Conservation (phyloP, 2,888 invertebrate species). For the Andrena camellia region DNA sequence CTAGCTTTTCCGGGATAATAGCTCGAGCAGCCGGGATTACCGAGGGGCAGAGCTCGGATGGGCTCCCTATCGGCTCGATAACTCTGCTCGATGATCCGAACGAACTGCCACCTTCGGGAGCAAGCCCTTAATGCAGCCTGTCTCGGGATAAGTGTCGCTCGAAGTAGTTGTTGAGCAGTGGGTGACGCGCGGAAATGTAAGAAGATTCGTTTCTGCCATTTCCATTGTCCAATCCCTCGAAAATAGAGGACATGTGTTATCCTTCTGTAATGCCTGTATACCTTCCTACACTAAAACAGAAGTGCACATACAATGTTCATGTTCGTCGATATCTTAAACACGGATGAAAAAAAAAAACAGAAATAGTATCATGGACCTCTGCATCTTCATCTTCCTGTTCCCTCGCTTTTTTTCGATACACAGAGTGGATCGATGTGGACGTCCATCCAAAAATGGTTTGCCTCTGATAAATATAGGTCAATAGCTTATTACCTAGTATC, state of each 20-base stretch:
- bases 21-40: conserved; percentile 76
- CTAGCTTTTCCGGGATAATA: conserved; percentile 80
- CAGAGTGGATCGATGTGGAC: conserved; percentile 17
- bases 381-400: not conserved
- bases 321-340: not conserved
- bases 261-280: too few species aligned
- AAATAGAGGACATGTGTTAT: too few species aligned
- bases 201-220: not conserved
- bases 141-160: conserved; percentile 11
- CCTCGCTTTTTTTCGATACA: conserved; percentile 12
- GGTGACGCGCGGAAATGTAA: not conserved
- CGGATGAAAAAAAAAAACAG: not conserved
- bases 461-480: conserved; percentile 13
- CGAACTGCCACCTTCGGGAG: conserved; percentile 69
- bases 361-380: not conserved
- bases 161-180: not conserved
- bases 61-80: conserved; percentile 78
- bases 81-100: conserved; percentile 75
- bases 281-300: too few species aligned
- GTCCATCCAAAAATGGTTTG: conserved; percentile 12
- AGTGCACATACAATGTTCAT: not conserved
- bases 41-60: conserved; percentile 71
- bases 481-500: conserved; percentile 2
- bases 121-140: conserved; percentile 55
- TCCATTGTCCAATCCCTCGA: too few species aligned